A percentile compares a stretch with the other conserved stretches of the same genome.
Conservation (phyloP, 2,888 invertebrate species). For the Synanthedon myopaeformis region DNA sequence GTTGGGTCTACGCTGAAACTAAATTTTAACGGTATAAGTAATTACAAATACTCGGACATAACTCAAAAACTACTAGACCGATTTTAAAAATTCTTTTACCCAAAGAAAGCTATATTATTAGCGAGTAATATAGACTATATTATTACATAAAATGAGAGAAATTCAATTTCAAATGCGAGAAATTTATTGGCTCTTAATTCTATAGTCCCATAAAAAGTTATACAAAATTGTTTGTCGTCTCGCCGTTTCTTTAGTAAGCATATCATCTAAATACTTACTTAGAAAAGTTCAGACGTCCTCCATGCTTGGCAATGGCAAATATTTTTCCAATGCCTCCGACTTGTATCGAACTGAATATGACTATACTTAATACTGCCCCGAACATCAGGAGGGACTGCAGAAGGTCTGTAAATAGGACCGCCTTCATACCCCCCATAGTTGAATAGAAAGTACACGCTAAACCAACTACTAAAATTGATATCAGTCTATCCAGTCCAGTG, state of each 20-base stretch:
- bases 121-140: no score
- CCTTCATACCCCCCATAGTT: constrained; percentile 91
- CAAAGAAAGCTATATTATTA: no score
- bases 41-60: no score
- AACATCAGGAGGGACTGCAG: constrained; percentile 90
- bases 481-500: constrained; percentile 79
- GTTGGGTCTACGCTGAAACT: constrained; percentile 85
- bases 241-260: no score
- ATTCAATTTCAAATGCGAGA: no score
- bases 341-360: constrained; percentile 77
- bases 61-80: no score
- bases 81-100: no score
- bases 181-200: no score
- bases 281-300: constrained; percentile 77
- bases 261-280: constrained; percentile 59
- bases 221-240: no score
- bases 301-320: constrained; percentile 76
- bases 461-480: constrained; percentile 81
- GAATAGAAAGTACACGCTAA: constrained; percentile 89
- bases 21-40: constrained; percentile 13
- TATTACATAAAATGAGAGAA: no score
- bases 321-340: constrained; percentile 78
- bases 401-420: constrained; percentile 88
- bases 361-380: constrained; percentile 81
- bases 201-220: no score